phyloP scores from a whole-genome alignment of 2,888 invertebrate species.

The Xanthia icteritia region DNA sequence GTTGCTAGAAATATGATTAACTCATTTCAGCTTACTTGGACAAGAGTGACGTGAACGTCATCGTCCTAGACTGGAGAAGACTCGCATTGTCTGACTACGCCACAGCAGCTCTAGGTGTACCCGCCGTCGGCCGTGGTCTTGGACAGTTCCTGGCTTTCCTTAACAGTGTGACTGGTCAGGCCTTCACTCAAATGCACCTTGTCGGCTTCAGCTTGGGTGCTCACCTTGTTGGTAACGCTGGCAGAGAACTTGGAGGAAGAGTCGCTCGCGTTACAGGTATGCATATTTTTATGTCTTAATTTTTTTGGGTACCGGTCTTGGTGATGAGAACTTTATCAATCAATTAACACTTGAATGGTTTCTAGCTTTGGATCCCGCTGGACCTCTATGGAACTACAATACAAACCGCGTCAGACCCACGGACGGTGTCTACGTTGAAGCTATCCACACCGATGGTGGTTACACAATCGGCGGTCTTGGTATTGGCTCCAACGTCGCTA shows the following conservation, averaged over 20 bases:
- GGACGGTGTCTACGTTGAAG: conserved; percentile 81
- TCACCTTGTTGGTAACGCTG: conserved; percentile 82
- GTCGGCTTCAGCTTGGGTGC: conserved; percentile 85
- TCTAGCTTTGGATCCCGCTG: conserved; percentile 65
- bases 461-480: conserved; percentile 78
- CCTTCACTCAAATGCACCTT: conserved; percentile 75
- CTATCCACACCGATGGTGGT: conserved; percentile 75
- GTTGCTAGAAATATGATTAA: background rate
- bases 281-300: background rate
- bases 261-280: conserved; percentile 78
- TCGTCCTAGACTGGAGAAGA: conserved; percentile 78
- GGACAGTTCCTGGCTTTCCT: conserved; percentile 81
- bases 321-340: background rate
- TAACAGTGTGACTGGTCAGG: conserved; percentile 69
- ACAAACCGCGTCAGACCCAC: conserved; percentile 67
- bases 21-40: conserved; percentile 71
- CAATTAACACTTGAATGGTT: background rate
- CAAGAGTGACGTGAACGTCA: conserved; percentile 76
- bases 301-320: background rate
- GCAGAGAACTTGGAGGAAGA: conserved; percentile 73
- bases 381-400: conserved; percentile 71
- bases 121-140: conserved; percentile 76
- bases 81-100: conserved; percentile 70
- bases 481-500: conserved; percentile 83
- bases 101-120: conserved; percentile 75